Conservation (phyloP, 2,888 invertebrate genomes). For the Caenorhabditis sp. region DNA sequence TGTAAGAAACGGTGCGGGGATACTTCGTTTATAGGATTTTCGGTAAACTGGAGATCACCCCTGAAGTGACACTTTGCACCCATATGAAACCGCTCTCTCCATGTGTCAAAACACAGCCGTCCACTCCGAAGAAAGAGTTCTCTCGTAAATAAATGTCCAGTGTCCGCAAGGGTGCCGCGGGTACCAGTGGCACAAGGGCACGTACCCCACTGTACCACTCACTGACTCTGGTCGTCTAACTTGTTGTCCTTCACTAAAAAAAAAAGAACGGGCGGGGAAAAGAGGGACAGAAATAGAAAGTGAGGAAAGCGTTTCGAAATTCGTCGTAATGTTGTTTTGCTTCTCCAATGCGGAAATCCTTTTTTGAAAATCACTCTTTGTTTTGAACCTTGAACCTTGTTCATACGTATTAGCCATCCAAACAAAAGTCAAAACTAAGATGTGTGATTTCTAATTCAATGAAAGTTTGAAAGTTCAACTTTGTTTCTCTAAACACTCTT, state of each 20-base stretch:
- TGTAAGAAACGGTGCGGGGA: too few relatives aligned
- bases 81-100: too few relatives aligned
- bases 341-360: background rate
- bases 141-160: conserved; percentile 5
- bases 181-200: conserved; percentile 29
- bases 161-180: conserved; percentile 18
- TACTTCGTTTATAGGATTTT: too few relatives aligned
- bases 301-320: background rate
- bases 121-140: background rate
- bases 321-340: conserved; percentile 11
- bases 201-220: conserved; percentile 36
- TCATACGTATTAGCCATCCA: background rate
- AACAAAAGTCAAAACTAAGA: background rate
- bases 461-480: background rate
- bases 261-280: background rate
- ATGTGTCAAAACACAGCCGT: background rate
- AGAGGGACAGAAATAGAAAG: conserved; percentile 7
- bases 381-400: too few relatives aligned
- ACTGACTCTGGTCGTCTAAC: conserved; percentile 20
- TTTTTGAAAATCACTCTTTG: background rate
- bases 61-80: too few relatives aligned
- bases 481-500: background rate
- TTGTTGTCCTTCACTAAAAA: conserved; percentile 1
- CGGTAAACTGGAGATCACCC: too few relatives aligned
- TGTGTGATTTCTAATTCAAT: conserved; percentile 18